A percentile compares a stretch with the other conserved stretches of the same genome.
phyloP scores from a whole-genome alignment of 2,797 vertebrate genomes.

The Ctenopoma kingsleyae region DNA sequence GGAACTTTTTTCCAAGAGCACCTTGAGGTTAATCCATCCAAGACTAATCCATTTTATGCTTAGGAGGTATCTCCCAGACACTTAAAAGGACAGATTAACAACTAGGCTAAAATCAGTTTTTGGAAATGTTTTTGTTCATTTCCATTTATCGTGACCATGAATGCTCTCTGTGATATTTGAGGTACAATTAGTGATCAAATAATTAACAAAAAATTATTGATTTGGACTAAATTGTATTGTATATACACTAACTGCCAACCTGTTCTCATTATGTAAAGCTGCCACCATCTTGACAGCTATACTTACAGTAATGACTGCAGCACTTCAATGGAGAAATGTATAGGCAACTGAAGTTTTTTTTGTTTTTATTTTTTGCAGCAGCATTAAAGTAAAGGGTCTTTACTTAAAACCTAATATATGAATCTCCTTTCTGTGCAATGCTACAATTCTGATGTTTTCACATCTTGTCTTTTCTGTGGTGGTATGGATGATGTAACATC shows the following conservation, averaged over 20 bases:
- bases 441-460: neutral
- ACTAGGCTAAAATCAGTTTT: neutral
- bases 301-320: constrained; percentile 3
- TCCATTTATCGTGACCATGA: neutral
- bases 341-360: neutral
- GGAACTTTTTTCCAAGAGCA: neutral
- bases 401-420: neutral
- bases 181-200: neutral
- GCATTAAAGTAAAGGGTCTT: neutral
- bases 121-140: neutral
- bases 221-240: constrained; percentile 1
- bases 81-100: neutral
- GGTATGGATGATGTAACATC: no score
- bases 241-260: neutral
- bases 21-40: neutral
- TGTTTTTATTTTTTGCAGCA: neutral
- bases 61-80: neutral
- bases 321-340: neutral
- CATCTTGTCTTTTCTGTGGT: neutral
- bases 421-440: neutral
- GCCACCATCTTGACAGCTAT: neutral
- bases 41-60: neutral
- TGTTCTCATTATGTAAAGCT: neutral
- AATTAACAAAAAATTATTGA: neutral
- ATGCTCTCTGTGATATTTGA: neutral